These are phyloP conservation scores for Onychomys leucogaster DNA, from an alignment of 2,797 vertebrate genomes.

Conservation along the genomic window DNA sequence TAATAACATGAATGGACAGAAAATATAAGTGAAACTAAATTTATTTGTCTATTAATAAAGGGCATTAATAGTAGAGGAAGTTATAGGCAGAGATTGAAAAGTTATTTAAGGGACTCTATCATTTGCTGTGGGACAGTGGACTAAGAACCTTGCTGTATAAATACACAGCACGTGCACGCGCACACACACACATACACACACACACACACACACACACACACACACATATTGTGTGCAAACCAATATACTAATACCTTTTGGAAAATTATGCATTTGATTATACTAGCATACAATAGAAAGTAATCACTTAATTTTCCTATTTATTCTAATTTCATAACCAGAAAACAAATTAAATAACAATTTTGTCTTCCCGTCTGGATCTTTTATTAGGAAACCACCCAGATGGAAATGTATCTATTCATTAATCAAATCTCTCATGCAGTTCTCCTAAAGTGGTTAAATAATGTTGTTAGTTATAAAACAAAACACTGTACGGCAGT, in stretches of 20 bases:
- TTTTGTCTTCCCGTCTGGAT: neutral
- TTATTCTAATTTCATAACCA: neutral
- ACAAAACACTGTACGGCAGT: neutral
- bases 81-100: neutral
- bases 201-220: neutral
- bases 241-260: neutral
- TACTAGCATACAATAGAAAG: neutral
- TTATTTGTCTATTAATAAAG: neutral
- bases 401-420: constrained; percentile 30
- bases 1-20: neutral
- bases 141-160: neutral
- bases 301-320: neutral
- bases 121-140: neutral
- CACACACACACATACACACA: neutral
- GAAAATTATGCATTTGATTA: neutral
- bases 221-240: neutral
- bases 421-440: constrained; percentile 40
- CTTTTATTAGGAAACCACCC: neutral
- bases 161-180: neutral
- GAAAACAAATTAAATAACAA: neutral
- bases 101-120: neutral
- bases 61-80: neutral
- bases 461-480: constrained; percentile 18
- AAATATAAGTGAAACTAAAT: neutral
- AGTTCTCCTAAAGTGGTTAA: neutral